Conservation (phyloP, 2,113 vertebrate genomes). For the Delphinapterus leucas region DNA sequence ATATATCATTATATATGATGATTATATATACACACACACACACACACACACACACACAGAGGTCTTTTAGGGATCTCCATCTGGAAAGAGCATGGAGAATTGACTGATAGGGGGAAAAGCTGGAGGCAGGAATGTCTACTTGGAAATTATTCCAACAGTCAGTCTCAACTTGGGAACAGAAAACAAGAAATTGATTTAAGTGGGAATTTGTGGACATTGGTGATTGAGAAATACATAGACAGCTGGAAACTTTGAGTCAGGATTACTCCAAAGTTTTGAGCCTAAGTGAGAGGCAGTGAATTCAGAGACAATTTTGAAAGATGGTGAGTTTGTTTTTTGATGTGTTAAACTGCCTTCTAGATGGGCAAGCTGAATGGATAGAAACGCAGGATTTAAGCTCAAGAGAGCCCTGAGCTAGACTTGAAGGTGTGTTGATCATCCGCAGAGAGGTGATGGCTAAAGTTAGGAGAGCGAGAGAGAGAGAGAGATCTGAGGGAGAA, state of each 20-base stretch:
- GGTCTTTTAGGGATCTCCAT: neutral
- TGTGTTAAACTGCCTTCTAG: neutral
- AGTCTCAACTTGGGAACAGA: neutral
- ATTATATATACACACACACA: no score
- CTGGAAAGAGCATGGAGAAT: neutral
- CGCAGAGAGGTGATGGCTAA: neutral
- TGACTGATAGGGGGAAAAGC: neutral
- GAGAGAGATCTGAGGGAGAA: neutral
- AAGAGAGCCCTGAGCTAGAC: neutral
- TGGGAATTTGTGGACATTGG: neutral
- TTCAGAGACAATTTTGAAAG: neutral
- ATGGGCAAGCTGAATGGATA: neutral
- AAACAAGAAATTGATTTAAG: constrained; percentile 6
- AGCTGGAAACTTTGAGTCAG: neutral
- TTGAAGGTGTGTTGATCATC: neutral
- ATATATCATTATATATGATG: neutral
- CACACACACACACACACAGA: neutral
- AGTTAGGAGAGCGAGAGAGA: neutral
- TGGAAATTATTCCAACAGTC: neutral
- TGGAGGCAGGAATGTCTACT: neutral
- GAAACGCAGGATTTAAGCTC: neutral
- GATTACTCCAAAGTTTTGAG: neutral
- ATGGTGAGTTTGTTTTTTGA: neutral
- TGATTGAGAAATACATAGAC: neutral
- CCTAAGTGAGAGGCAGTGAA: neutral